A percentile compares a stretch with the other conserved stretches of the same genome.
Conservation (phyloP, 1,140 invertebrate species). For the Micrasema longulum region DNA sequence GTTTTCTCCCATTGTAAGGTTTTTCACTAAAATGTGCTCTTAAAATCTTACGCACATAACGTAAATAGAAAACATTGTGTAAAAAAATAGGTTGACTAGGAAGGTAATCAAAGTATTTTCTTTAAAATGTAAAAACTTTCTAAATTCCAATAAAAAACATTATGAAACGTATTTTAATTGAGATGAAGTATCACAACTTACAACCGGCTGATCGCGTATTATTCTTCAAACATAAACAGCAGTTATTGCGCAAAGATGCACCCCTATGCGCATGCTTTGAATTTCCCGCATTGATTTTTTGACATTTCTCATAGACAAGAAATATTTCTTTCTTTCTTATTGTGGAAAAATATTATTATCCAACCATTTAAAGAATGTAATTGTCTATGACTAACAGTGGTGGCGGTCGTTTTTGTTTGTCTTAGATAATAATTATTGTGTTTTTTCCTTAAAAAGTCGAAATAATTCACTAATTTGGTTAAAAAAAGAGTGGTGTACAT, state of each 20-base stretch:
- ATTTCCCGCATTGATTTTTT: conserved; percentile 48
- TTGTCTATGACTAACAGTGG: no score
- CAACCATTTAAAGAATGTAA: no score
- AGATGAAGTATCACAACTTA: conserved; percentile 38
- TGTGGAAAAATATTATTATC: no score
- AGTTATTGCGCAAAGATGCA: conserved; percentile 33
- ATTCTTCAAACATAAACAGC: conserved; percentile 42
- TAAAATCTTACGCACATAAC: conserved; percentile 3
- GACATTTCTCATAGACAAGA: conserved; percentile 36
- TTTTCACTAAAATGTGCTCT: conserved; percentile 5
- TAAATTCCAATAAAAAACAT: conserved; percentile 12
- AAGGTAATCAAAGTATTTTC: background rate
- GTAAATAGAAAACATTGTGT: no score
- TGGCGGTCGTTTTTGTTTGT: no score
- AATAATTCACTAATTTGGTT: no score
- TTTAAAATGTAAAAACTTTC: background rate
- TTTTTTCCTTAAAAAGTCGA: no score
- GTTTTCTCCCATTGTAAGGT: conserved; percentile 74
- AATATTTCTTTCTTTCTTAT: no score
- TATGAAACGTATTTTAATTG: conserved; percentile 1
- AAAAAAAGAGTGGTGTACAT: no score
- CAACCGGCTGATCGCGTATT: conserved; percentile 43
- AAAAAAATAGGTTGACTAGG: background rate
- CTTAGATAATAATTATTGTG: no score
- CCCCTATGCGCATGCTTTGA: conserved; percentile 41